phyloP scores from a whole-genome alignment of 2,888 invertebrate species.

The Drosophila robusta region DNA sequence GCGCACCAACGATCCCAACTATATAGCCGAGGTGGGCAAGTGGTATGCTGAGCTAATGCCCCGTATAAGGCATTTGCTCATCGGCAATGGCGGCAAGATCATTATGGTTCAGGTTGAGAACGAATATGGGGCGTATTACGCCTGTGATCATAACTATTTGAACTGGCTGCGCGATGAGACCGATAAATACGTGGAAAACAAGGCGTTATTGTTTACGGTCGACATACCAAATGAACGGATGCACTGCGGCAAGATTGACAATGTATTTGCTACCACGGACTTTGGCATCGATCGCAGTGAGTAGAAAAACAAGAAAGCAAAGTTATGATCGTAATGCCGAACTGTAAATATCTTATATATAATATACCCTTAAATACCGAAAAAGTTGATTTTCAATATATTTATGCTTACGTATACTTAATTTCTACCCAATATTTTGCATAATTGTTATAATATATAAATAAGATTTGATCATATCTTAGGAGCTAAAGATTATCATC shows the following conservation, averaged over 20 bases:
- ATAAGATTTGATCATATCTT: too few relatives aligned
- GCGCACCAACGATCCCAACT: slow-evolving; percentile 88
- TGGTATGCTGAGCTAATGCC: slow-evolving; percentile 87
- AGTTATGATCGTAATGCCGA: too few relatives aligned
- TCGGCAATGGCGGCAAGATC: slow-evolving; percentile 92
- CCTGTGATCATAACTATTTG: slow-evolving; percentile 90
- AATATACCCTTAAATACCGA: too few relatives aligned
- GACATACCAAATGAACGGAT: slow-evolving; percentile 88
- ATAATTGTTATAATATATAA: too few relatives aligned
- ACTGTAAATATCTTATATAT: too few relatives aligned
- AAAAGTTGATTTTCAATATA: too few relatives aligned
- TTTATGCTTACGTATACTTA: too few relatives aligned
- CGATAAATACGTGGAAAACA: slow-evolving; percentile 75
- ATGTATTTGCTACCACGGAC: slow-evolving; percentile 91
- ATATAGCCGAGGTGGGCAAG: slow-evolving; percentile 85
- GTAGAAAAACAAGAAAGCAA: slow-evolving; percentile 14
- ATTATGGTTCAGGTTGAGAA: slow-evolving; percentile 95
- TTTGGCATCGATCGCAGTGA: slow-evolving; percentile 87
- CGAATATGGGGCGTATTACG: slow-evolving; percentile 93
- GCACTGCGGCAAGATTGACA: slow-evolving; percentile 89
- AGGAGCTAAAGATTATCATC: too few relatives aligned
- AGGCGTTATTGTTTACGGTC: slow-evolving; percentile 91
- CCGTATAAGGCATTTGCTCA: slow-evolving; percentile 85
- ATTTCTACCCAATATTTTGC: too few relatives aligned
- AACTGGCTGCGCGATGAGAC: slow-evolving; percentile 89